Percentiles rank a stretch among this genome's conserved stretches.
Conservation (phyloP, 2,888 invertebrate genomes). For the Hydraecia micacea region DNA sequence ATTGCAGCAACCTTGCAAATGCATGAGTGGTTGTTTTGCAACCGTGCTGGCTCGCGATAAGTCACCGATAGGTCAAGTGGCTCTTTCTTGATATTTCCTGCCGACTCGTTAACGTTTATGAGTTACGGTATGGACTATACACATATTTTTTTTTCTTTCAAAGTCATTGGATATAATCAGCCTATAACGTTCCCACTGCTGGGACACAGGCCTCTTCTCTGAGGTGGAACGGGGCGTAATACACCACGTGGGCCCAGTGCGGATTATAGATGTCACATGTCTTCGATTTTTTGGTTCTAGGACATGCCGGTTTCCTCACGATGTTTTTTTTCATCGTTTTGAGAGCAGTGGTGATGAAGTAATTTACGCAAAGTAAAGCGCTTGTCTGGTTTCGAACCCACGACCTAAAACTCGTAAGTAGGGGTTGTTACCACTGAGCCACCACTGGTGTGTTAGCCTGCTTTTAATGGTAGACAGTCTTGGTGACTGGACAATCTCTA, state of each 20-base stretch:
- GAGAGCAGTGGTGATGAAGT: too few relatives aligned
- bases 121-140: constrained; percentile 14
- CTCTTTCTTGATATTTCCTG: constrained; percentile 59
- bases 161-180: not conserved
- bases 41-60: constrained; percentile 52
- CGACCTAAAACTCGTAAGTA: too few relatives aligned
- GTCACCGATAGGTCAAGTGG: constrained; percentile 59
- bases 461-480: not conserved
- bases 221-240: not conserved
- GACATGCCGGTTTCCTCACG: too few relatives aligned
- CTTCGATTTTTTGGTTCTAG: too few relatives aligned
- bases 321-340: too few relatives aligned
- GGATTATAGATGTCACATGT: not conserved
- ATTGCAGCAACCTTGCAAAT: constrained; percentile 68
- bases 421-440: too few relatives aligned
- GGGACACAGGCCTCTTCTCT: not conserved
- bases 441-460: not conserved
- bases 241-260: too few relatives aligned
- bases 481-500: not conserved
- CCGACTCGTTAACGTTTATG: constrained; percentile 34
- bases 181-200: not conserved
- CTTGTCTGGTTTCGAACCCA: too few relatives aligned
- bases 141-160: not conserved
- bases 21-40: constrained; percentile 63
- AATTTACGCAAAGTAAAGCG: too few relatives aligned